Evolutionary conservation across 2,113 vertebrate genomes (phyloP).

Genomic region (Thermophis baileyi): DNA sequence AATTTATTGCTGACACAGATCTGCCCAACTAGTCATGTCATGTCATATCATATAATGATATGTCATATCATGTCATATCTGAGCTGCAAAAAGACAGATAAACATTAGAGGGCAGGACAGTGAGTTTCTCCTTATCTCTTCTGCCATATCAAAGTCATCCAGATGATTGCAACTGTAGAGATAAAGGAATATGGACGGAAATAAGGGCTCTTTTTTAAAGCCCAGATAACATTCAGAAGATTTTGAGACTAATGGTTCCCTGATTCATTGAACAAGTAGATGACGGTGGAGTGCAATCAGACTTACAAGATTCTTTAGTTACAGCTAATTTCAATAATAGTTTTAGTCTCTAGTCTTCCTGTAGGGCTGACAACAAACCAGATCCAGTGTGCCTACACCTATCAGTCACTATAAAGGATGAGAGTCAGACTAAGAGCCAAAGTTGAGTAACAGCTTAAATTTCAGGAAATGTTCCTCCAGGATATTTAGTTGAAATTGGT

Average conservation of each 20-base stretch:
- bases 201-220: not conserved
- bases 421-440: not conserved
- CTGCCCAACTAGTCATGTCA: not conserved
- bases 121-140: not conserved
- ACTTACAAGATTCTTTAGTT: not conserved
- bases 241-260: not conserved
- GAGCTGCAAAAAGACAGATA: not conserved
- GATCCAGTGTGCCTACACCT: not conserved
- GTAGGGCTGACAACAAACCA: not conserved
- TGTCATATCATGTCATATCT: not conserved
- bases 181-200: not conserved
- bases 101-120: not conserved
- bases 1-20: not conserved
- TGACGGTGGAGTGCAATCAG: not conserved
- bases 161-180: not conserved
- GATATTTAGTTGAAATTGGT: not conserved
- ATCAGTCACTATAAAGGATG: not conserved
- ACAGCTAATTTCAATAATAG: not conserved
- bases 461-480: not conserved
- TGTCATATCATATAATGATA: too few species aligned
- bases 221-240: not conserved
- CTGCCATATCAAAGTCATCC: not conserved
- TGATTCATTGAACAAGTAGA: not conserved
- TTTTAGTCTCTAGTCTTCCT: not conserved
- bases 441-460: not conserved